Conservation (phyloP, 2,888 invertebrate species). For the Oligia strigilis region DNA sequence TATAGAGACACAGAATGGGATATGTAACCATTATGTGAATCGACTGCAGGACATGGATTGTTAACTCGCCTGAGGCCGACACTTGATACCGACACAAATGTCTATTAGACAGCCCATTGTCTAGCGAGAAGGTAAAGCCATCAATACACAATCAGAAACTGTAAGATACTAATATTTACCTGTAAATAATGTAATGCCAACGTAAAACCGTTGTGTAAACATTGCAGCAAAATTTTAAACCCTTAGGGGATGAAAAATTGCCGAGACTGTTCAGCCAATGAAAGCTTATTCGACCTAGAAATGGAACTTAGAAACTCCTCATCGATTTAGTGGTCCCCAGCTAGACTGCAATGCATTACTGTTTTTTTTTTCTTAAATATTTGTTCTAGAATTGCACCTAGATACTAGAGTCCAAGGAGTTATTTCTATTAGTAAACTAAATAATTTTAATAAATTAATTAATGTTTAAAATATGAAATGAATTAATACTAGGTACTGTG, state of each 20-base stretch:
- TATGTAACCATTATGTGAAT: slow-evolving; percentile 24
- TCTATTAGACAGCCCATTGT: slow-evolving; percentile 12
- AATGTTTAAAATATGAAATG: too few species aligned
- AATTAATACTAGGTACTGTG: too few species aligned
- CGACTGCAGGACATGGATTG: slow-evolving; percentile 18
- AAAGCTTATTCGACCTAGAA: slow-evolving; percentile 35
- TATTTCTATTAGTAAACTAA: too few species aligned
- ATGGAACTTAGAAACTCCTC: slow-evolving; percentile 25
- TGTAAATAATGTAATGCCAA: slow-evolving; percentile 5
- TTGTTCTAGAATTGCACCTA: neutral
- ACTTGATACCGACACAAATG: neutral
- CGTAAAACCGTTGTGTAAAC: neutral
- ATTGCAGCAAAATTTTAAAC: slow-evolving; percentile 4
- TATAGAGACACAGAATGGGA: slow-evolving; percentile 32
- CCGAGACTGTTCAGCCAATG: slow-evolving; percentile 25
- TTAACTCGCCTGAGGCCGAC: neutral
- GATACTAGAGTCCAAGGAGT: too few species aligned
- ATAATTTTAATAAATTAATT: too few species aligned
- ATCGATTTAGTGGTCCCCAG: slow-evolving; percentile 29
- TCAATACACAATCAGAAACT: neutral
- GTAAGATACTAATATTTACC: neutral
- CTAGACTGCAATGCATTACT: neutral
- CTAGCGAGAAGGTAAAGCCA: neutral
- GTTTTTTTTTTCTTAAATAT: slow-evolving; percentile 1
- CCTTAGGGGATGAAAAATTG: slow-evolving; percentile 32